Evolutionary conservation across 2,797 vertebrate genomes (phyloP), one percentile per base, ranked within the genome.

Genomic region (Scyliorhinus canicula): DNA sequence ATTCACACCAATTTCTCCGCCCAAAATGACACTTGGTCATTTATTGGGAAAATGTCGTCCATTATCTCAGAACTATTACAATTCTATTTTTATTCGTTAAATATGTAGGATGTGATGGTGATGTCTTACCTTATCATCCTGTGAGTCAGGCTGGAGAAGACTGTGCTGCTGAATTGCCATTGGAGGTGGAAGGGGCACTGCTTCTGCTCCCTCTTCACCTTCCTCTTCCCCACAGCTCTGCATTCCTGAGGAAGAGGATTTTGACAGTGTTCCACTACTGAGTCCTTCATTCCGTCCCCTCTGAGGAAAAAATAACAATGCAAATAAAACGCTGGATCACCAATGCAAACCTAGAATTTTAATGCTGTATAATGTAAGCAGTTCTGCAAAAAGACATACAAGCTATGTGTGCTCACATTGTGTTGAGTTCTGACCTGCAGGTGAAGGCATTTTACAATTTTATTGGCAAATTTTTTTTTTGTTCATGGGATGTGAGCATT

Each of bases 151-250:
- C 97, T 99, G 99, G 84, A 99, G 98, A 82, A 99, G 98, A 96
- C 98, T 99, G 97, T 99, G 99, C 69, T 99, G 99, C 96, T 99
- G 99, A 96, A 99, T 99, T 96, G 99, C 99, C 99, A 99, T 99
- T 0, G 99, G 99, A 0, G 99, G 99, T 44, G 99, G 99, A 91
- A 99, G 98, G 0, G 99, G 99, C 1, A 99, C 98, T 0, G 99
- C 97, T 55, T 99, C 99, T 0, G 99, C 97, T 0, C 98, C 98
- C 96, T 99, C 99, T 96, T 99, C 99, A 0, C 99, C 99, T 96
- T 99, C 99, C 95, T 99, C 99, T 96, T 99, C 99, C 0, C 99
- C 99, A 0, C 99, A 99, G 97, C 99, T 99, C 97, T 99, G 99
- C 99, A 99, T 99, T 95, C 99, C 99, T 0, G 99, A 99, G 0